A percentile compares a stretch with the other conserved stretches of the same genome.
phyloP scores from a whole-genome alignment of 2,113 vertebrate species.

The Muntiacus muntjak region DNA sequence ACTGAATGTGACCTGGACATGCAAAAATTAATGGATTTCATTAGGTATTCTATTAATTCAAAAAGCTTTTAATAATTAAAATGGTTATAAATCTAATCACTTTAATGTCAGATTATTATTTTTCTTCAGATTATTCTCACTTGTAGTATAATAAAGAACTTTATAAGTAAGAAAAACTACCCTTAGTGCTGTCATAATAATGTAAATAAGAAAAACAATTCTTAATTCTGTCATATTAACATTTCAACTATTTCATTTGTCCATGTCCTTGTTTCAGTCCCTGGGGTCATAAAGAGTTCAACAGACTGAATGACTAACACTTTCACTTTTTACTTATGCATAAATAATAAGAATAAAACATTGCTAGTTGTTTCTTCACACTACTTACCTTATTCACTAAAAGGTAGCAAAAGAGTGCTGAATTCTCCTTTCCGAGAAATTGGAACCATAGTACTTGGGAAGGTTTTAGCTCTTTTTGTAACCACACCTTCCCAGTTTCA shows the following conservation, averaged over 20 bases:
- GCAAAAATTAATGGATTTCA: constrained; percentile 14
- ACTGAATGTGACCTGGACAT: not conserved
- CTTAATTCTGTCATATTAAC: not conserved
- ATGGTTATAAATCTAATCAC: not conserved
- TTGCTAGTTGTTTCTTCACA: not conserved
- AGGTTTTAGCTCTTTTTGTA: constrained; percentile 82
- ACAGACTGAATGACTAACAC: not conserved
- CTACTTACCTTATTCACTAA: constrained; percentile 84
- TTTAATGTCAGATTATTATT: not conserved
- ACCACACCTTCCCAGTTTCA: constrained; percentile 82
- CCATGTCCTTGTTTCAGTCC: not conserved
- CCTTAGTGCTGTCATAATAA: not conserved
- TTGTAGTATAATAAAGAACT: not conserved
- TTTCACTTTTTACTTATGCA: not conserved
- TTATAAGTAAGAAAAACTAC: not conserved
- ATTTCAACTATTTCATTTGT: not conserved
- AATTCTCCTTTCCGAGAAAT: constrained; percentile 86
- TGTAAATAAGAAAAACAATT: not conserved
- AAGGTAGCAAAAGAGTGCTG: constrained; percentile 88
- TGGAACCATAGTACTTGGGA: constrained; percentile 89
- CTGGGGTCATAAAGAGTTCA: not conserved
- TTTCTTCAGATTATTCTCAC: not conserved
- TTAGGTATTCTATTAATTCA: not conserved
- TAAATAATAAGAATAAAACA: not conserved
- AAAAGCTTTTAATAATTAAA: not conserved